Evolutionary conservation across 2,888 invertebrate species (phyloP).

Genomic region (Ophonus ardosiacus): DNA sequence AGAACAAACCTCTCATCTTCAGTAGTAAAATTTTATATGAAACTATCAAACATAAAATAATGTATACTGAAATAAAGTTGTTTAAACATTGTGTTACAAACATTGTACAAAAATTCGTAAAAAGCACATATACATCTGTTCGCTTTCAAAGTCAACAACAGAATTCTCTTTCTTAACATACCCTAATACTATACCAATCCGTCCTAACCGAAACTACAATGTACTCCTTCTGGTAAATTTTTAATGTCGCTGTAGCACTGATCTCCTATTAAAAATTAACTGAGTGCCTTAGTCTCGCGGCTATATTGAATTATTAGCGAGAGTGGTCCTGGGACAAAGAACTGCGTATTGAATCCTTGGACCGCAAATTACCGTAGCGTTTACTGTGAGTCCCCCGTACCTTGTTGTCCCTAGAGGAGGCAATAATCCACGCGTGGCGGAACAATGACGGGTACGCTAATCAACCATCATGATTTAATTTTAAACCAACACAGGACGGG

Average conservation of each 20-base stretch:
- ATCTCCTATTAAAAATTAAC: conserved; percentile 41
- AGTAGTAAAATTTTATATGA: too few relatives aligned
- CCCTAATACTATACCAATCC: too few relatives aligned
- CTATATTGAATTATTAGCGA: conserved; percentile 59
- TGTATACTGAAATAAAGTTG: too few relatives aligned
- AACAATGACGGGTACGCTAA: conserved; percentile 49
- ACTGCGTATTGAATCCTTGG: conserved; percentile 41
- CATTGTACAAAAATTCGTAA: too few relatives aligned
- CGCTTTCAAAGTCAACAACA: too few relatives aligned
- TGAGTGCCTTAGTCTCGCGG: background rate
- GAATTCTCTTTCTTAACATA: too few relatives aligned
- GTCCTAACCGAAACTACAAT: background rate
- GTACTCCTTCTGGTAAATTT: background rate
- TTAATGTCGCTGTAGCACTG: background rate
- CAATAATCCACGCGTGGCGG: conserved; percentile 50
- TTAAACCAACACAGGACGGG: conserved; percentile 50
- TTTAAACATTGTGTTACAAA: too few relatives aligned
- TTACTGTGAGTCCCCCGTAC: background rate
- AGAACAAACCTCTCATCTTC: too few relatives aligned
- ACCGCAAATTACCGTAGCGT: conserved; percentile 60
- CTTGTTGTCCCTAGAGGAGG: conserved; percentile 31
- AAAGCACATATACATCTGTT: too few relatives aligned
- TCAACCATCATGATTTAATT: conserved; percentile 61
- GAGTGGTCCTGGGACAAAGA: conserved; percentile 47
- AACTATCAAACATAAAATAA: too few relatives aligned